Evolutionary conservation across 1,140 invertebrate species (phyloP).

Genomic region (Metaphire vulgaris): DNA sequence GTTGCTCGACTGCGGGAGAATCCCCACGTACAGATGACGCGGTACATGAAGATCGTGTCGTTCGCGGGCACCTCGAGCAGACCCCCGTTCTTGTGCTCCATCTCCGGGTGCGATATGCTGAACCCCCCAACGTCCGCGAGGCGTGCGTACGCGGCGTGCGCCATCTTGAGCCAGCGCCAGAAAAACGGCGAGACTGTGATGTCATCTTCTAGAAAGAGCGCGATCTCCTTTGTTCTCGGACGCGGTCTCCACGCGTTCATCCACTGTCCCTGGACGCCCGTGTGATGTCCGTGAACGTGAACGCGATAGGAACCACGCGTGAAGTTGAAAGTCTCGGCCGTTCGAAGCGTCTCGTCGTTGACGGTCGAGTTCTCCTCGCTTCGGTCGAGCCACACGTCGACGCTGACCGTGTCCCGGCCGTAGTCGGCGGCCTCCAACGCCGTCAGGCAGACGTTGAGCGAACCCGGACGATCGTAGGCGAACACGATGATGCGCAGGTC

Average conservation of each 20-base stretch:
- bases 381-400: conserved; percentile 20
- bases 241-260: conserved; percentile 35
- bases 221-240: conserved; percentile 35
- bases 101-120: conserved; percentile 36
- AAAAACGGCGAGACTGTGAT: conserved; percentile 38
- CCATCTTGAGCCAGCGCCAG: conserved; percentile 37
- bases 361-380: conserved; percentile 8
- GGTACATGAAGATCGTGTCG: conserved; percentile 5
- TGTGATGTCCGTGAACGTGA: conserved; percentile 34
- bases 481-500: conserved; percentile 13
- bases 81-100: conserved; percentile 33
- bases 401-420: background rate
- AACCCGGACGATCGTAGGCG: background rate
- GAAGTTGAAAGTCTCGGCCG: conserved; percentile 33
- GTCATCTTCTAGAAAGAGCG: conserved; percentile 41
- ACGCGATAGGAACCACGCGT: conserved; percentile 32
- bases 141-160: conserved; percentile 37
- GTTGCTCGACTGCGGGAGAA: conserved; percentile 1
- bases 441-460: conserved; percentile 8
- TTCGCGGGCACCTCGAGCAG: conserved; percentile 3
- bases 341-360: conserved; percentile 30
- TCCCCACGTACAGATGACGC: conserved; percentile 4
- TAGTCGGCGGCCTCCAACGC: background rate
- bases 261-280: conserved; percentile 40
- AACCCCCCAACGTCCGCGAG: conserved; percentile 35